Base-by-base conservation (phyloP, 2,113 vertebrate species). In the Geococcyx californianus region DNA sequence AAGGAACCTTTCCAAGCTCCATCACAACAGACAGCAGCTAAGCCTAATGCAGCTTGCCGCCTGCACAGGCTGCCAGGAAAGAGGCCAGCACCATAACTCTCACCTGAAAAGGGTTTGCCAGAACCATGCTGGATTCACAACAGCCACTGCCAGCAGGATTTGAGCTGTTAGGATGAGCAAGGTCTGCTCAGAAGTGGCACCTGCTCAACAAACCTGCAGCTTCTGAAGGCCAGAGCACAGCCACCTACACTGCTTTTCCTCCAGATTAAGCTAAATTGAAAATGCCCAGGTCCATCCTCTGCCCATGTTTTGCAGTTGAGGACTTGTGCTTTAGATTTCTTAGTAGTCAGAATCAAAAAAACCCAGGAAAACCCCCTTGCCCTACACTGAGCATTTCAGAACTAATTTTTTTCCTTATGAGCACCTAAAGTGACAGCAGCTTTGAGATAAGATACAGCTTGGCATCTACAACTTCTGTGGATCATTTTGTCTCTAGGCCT, bases 51-150 rank as follows among this genome's bases (percentile, higher is more conserved):
- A 29, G 68, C 52, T 42, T 38, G 16, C 6, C 76, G 76, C 34
- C 72, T 26, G 44, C 34, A 28, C 11, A 21, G 68, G 64, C 89
- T 80, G 83, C 83, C 91, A 87, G 42, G 11, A 54, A 34, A 36
- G 75, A 72, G 63, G 34, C 59, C 72, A 31, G 34, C 3, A 17
- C 29, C 7, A 1, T 10, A 70, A 13, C 54, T 89, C 81, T 76
- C 85, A 91, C 72, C 93, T 84, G 78, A 34, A 64, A 33, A 77
- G 31, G 15, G 8, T 6, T 55, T 92, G 74, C 45, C 91, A 93
- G 55, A 66, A 54, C 36, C 4, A 24, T 2, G 1, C 0, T 7
- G 5, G 33, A 63, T 52, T 29, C 72, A n/a, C 6, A 10, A 21
- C 26, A 78, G 81, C 80, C 59, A 28, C 84, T 95, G 78, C 67